A percentile compares a stretch with the other conserved stretches of the same genome.
Conservation (phyloP, 2,888 invertebrate species). For the Drosophila kambysellisi region DNA sequence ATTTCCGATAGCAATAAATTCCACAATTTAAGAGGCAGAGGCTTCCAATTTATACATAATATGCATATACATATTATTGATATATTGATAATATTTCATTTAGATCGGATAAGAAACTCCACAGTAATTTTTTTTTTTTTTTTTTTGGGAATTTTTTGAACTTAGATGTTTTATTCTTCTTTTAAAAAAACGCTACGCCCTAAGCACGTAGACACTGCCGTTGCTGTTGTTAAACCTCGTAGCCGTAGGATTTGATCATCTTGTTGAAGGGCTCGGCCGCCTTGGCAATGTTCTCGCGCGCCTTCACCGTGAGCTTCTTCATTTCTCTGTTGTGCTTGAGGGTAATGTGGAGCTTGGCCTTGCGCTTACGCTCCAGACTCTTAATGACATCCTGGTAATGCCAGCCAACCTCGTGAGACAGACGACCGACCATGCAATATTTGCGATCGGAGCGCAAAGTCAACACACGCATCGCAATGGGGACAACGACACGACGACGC, state of each 20-base stretch:
- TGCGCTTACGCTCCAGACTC: constrained; percentile 97
- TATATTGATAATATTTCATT: too few species aligned
- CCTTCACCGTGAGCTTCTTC: constrained; percentile 94
- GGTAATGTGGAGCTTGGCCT: constrained; percentile 89
- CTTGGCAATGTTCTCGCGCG: constrained; percentile 92
- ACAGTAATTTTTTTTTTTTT: too few species aligned
- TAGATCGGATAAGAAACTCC: too few species aligned
- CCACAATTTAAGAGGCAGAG: too few species aligned
- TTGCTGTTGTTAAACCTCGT: constrained; percentile 84
- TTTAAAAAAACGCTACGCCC: constrained; percentile 74
- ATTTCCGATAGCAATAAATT: too few species aligned
- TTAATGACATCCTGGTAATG: constrained; percentile 98
- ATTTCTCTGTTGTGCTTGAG: constrained; percentile 85
- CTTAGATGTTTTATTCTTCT: constrained; percentile 75
- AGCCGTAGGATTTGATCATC: constrained; percentile 96
- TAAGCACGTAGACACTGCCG: constrained; percentile 40
- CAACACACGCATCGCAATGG: constrained; percentile 96
- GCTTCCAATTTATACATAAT: too few species aligned
- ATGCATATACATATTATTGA: too few species aligned
- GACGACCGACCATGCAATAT: constrained; percentile 97
- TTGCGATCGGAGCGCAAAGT: constrained; percentile 98
- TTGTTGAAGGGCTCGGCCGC: constrained; percentile 93
- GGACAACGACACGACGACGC: constrained; percentile 97
- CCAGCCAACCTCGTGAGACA: constrained; percentile 99
- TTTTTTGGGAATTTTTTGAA: constrained; percentile 53